phyloP scores from a whole-genome alignment of 2,797 vertebrate species.

The Tiaroga cobitis region DNA sequence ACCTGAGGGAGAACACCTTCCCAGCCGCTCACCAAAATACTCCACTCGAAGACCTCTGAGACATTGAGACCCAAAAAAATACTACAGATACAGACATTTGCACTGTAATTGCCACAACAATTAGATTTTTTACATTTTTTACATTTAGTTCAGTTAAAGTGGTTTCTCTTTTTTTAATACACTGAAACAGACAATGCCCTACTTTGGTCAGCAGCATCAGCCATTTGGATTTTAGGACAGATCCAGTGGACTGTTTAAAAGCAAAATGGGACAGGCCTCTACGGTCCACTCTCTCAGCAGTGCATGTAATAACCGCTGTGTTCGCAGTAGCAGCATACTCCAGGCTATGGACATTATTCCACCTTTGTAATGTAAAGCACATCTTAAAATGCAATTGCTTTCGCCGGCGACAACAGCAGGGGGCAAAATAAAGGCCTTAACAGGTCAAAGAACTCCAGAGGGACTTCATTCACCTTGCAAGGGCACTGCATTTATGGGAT shows the following conservation, averaged over 20 bases:
- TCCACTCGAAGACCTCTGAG: slow-evolving; percentile 22
- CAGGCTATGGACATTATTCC: slow-evolving; percentile 65
- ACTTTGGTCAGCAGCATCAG: slow-evolving; percentile 32
- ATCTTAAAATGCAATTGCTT: slow-evolving; percentile 71
- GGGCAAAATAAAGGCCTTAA: slow-evolving; percentile 67
- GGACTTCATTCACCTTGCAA: slow-evolving; percentile 51
- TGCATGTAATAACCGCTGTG: slow-evolving; percentile 11
- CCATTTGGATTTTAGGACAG: slow-evolving; percentile 34
- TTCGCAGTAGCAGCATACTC: slow-evolving; percentile 63
- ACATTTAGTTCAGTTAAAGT: slow-evolving; percentile 5
- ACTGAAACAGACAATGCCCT: slow-evolving; percentile 12
- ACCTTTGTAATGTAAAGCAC: slow-evolving; percentile 68
- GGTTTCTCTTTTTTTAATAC: neutral
- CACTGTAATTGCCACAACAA: neutral
- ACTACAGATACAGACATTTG: neutral
- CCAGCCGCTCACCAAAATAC: slow-evolving; percentile 17
- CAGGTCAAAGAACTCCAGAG: slow-evolving; percentile 69
- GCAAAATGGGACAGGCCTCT: slow-evolving; percentile 49
- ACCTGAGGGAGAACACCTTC: slow-evolving; percentile 32
- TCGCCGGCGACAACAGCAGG: slow-evolving; percentile 62
- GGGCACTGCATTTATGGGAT: slow-evolving; percentile 59
- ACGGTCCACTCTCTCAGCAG: slow-evolving; percentile 29
- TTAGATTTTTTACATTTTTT: neutral
- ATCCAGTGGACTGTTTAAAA: slow-evolving; percentile 48
- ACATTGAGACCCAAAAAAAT: slow-evolving; percentile 12